A percentile compares a stretch with the other conserved stretches of the same genome.
These are phyloP conservation scores for Brachionus asplanchnoidis DNA, from an alignment of 1,140 invertebrate genomes.

Conservation along the genomic window DNA sequence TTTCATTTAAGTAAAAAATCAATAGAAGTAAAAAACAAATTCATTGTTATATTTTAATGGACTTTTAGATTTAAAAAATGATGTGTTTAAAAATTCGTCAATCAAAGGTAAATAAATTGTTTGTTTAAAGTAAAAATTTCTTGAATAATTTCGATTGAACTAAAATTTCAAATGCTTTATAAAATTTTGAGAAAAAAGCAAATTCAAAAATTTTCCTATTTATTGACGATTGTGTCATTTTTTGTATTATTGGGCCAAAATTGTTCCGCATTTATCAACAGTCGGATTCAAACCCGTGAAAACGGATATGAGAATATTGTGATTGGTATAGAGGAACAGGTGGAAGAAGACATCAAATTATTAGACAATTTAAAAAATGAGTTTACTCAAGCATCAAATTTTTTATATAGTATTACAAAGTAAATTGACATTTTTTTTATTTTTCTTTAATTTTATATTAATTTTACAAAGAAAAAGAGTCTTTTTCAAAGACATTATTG, in stretches of 20 bases:
- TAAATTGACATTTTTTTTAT: background rate
- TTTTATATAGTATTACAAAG: slow-evolving; percentile 4
- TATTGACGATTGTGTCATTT: background rate
- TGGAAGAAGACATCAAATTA: background rate
- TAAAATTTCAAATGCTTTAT: background rate
- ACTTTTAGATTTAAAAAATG: background rate
- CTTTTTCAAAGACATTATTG: slow-evolving; percentile 18
- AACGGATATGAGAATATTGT: slow-evolving; percentile 26
- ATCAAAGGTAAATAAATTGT: background rate
- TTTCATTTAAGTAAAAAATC: background rate
- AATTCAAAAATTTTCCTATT: background rate
- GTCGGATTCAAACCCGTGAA: background rate
- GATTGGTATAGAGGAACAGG: background rate
- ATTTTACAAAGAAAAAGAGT: slow-evolving; percentile 3
- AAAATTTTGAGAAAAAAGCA: background rate
- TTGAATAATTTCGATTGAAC: background rate
- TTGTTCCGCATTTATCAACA: background rate
- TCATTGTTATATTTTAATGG: background rate
- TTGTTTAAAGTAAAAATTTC: background rate
- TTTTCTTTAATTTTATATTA: background rate
- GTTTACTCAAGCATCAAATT: slow-evolving; percentile 31
- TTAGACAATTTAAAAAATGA: slow-evolving; percentile 9
- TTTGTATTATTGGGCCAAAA: background rate
- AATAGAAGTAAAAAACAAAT: background rate
- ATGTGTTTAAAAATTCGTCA: background rate